A percentile compares a stretch with the other conserved stretches of the same genome.
These are phyloP conservation scores for Oscheius myriophilus DNA, from an alignment of 2,888 invertebrate species.

Conservation along the genomic window DNA sequence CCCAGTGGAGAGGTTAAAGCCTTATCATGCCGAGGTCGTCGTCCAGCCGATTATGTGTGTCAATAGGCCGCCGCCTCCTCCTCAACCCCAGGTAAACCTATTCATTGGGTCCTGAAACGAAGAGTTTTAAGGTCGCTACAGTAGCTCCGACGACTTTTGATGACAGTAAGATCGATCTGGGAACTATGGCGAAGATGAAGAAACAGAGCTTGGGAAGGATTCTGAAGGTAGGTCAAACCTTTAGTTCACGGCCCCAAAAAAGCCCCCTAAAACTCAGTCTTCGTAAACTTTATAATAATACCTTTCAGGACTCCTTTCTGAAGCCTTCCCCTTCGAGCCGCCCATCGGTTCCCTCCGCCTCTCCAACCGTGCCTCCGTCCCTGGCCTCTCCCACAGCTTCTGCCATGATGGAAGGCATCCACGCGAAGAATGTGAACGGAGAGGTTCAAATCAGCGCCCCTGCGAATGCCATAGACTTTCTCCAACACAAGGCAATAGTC, in stretches of 20 bases:
- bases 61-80: not conserved
- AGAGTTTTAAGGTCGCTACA: not conserved
- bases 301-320: conserved; percentile 9
- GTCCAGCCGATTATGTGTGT: conserved; percentile 8
- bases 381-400: too few species aligned
- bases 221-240: conserved; percentile 12
- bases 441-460: conserved; percentile 11
- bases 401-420: conserved; percentile 12
- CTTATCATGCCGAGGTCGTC: conserved; percentile 6
- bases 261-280: too few species aligned
- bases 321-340: not conserved
- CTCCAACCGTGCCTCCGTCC: too few species aligned
- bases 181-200: conserved; percentile 22
- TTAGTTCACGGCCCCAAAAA: too few species aligned
- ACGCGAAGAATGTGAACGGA: conserved; percentile 2
- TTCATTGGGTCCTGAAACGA: not conserved
- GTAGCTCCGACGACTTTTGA: not conserved
- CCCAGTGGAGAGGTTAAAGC: conserved; percentile 2
- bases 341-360: not conserved
- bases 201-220: conserved; percentile 15
- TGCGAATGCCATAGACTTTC: conserved; percentile 3
- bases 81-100: not conserved
- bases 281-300: not conserved
- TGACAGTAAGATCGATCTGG: conserved; percentile 14
- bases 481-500: conserved; percentile 11